Evolutionary conservation across 1,140 invertebrate species (phyloP), one percentile per base, ranked within the genome.

Genomic region (Ceratoteleas bidentatus): DNA sequence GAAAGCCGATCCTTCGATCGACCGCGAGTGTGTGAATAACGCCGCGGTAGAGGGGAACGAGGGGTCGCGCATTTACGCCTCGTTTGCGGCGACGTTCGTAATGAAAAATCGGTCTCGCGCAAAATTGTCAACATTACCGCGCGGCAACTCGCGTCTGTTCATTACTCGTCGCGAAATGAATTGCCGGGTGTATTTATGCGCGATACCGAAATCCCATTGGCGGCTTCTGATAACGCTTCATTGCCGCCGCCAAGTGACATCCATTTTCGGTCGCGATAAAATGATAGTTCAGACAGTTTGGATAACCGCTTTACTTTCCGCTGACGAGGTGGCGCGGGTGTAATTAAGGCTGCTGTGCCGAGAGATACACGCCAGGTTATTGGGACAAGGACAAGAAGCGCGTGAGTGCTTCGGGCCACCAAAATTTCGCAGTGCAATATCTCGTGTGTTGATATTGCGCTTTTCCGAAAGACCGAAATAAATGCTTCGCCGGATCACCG

Each of bases 211-310:
- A 60, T 60, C 32, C 40, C 61, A 72, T 60, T 61, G 64, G 61
- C 16, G 40, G 49, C 40, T 73, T 70, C 50, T 62, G 68, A 65
- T 70, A 69, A 64, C 40, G 34, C 52, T 64, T 70, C 65, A 64
- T 70, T 60, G 60, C 60, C 43, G 53, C 15, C 50, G 6, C 34
- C 50, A 57, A 61, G 62, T 58, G 57, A 53, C 66, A 73, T 68
- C 24, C 45, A 68, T 79, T 79, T 73, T 69, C 33, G 40, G 49
- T 15, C n/a, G 9, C 49, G 60, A 74, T 69, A 57, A 68, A 80
- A 80, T 74, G 64, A 74, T 75, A 70, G 50, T 81, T 75, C 32
- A 49, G 58, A 81, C 57, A 61, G 61, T 66, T 79, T 57, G 60
- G 61, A 72, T 72, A 79, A 72, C 68, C 68, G 61, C 33, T 53